Conservation (phyloP, 2,113 vertebrate genomes). For the Gymnarchus niloticus region DNA sequence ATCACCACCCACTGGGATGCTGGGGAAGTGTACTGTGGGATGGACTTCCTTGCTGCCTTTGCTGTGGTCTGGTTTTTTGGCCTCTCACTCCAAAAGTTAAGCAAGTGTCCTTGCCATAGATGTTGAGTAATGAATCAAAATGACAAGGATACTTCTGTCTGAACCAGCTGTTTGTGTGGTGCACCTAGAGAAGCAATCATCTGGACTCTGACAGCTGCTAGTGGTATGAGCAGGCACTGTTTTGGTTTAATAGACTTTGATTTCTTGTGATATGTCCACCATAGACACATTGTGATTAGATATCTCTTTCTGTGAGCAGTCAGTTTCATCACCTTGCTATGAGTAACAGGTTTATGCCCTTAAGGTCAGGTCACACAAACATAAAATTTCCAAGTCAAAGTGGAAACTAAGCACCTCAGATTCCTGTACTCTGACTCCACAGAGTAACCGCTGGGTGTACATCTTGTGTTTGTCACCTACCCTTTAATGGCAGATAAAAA, state of each 20-base stretch:
- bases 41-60: neutral
- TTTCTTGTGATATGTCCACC: neutral
- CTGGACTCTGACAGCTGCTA: neutral
- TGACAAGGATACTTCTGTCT: constrained; percentile 13
- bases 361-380: too few species aligned
- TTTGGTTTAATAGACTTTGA: too few species aligned
- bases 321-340: too few species aligned
- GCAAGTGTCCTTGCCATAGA: constrained; percentile 25
- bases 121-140: constrained; percentile 30
- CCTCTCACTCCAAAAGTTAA: constrained; percentile 21
- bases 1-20: neutral
- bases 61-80: neutral
- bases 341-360: too few species aligned
- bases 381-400: too few species aligned
- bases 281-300: neutral
- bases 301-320: too few species aligned
- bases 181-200: neutral
- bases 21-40: neutral
- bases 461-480: too few species aligned
- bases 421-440: too few species aligned
- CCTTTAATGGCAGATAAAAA: constrained; percentile 7
- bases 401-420: too few species aligned
- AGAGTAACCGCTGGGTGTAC: too few species aligned
- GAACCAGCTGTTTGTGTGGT: constrained; percentile 25
- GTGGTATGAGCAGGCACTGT: neutral